Conservation (phyloP, 2,888 invertebrate species). For the Bugulina stolonifera region DNA sequence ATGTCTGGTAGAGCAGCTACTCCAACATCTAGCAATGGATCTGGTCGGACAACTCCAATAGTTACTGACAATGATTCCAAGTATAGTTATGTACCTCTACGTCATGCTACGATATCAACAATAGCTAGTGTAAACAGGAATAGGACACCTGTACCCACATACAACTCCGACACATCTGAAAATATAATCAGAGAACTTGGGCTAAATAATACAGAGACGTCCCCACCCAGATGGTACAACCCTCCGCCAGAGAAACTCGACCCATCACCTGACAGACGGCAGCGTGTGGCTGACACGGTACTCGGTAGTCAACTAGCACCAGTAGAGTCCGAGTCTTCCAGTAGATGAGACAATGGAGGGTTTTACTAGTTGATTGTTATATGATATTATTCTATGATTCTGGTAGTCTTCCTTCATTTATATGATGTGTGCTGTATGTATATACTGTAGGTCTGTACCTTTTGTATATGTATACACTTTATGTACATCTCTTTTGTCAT, state of each 20-base stretch:
- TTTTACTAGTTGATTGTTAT: too few species aligned
- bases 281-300: background rate
- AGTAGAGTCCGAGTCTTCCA: background rate
- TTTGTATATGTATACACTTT: too few species aligned
- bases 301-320: background rate
- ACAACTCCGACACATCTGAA: background rate
- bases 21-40: background rate
- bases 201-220: slow-evolving; percentile 17
- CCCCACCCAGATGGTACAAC: slow-evolving; percentile 17
- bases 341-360: background rate
- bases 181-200: slow-evolving; percentile 8
- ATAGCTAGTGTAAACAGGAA: background rate
- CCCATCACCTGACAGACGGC: background rate
- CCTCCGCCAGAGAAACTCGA: slow-evolving; percentile 2
- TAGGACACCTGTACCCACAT: background rate
- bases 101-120: background rate
- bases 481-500: too few species aligned
- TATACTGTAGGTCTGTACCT: too few species aligned
- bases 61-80: slow-evolving; percentile 9
- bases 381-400: too few species aligned
- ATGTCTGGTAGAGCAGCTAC: background rate
- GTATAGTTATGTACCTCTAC: slow-evolving; percentile 23
- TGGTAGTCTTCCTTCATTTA: too few species aligned
- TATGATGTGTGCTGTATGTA: too few species aligned
- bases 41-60: slow-evolving; percentile 1